Percentiles rank a stretch among this genome's conserved stretches.
These are phyloP conservation scores for Bombus cullumanus DNA, from an alignment of 1,140 invertebrate species.

Conservation along the genomic window DNA sequence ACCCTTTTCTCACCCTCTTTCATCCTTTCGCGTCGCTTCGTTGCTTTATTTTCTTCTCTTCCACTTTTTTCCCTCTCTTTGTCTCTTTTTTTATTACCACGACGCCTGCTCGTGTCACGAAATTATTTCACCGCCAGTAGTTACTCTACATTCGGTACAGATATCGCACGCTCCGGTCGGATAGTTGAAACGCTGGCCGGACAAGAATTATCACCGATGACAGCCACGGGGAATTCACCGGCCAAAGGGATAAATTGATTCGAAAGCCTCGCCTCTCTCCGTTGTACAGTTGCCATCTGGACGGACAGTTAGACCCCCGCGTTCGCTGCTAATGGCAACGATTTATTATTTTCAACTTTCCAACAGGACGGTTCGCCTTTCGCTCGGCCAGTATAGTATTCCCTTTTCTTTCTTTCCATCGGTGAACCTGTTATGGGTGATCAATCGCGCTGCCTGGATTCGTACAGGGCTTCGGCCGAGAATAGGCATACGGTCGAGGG, in stretches of 20 bases:
- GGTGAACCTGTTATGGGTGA: constrained; percentile 55
- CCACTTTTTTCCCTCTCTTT: too few relatives aligned
- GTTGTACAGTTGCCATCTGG: constrained; percentile 22
- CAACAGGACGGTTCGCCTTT: constrained; percentile 58
- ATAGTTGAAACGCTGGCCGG: constrained; percentile 1
- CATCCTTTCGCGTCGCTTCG: neutral
- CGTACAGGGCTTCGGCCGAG: neutral
- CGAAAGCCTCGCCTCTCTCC: constrained; percentile 14
- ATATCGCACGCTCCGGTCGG: constrained; percentile 5
- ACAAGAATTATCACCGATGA: constrained; percentile 57
- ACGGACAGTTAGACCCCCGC: constrained; percentile 33
- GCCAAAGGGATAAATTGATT: constrained; percentile 33
- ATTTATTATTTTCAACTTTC: constrained; percentile 75
- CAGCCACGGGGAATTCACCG: constrained; percentile 47
- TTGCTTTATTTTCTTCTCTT: neutral
- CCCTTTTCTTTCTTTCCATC: constrained; percentile 28
- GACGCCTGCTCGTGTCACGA: neutral
- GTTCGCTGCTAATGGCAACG: constrained; percentile 54
- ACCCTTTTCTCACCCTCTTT: neutral
- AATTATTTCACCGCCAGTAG: constrained; percentile 25
- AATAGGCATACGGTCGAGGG: constrained; percentile 6
- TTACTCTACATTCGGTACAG: constrained; percentile 4
- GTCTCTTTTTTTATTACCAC: too few relatives aligned
- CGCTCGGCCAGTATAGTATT: constrained; percentile 36
- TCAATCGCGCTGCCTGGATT: constrained; percentile 44